Conservation (phyloP, 2,797 vertebrate species). For the Lophotriccus pileatus region DNA sequence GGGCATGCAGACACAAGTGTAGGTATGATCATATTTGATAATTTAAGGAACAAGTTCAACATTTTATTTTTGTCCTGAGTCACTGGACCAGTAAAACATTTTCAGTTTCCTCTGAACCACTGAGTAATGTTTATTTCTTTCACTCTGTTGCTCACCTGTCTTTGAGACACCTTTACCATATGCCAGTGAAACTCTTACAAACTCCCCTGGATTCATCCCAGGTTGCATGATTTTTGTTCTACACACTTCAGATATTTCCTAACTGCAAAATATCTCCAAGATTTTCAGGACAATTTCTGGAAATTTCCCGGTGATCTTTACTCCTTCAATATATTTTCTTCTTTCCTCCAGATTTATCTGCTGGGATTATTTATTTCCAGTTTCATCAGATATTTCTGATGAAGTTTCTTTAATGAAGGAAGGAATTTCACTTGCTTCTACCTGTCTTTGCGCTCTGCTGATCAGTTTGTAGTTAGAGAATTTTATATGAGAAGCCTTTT, state of each 20-base stretch:
- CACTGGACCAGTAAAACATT: background rate
- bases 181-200: background rate
- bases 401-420: background rate
- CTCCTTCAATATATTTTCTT: background rate
- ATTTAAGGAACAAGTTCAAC: background rate
- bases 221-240: background rate
- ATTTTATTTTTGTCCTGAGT: background rate
- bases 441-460: background rate
- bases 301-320: background rate
- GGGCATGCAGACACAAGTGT: accelerated
- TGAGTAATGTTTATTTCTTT: background rate
- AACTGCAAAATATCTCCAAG: background rate
- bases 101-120: background rate
- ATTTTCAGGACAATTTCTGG: background rate
- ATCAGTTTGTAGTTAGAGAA: background rate
- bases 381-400: background rate
- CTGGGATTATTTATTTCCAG: background rate
- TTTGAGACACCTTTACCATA: background rate
- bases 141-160: background rate
- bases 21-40: background rate
- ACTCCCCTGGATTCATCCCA: background rate
- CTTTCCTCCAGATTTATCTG: background rate
- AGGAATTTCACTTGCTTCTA: background rate
- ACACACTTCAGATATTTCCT: background rate
- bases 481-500: background rate